Conservation (phyloP, 1,140 invertebrate genomes). For the Lycorma delicatula region DNA sequence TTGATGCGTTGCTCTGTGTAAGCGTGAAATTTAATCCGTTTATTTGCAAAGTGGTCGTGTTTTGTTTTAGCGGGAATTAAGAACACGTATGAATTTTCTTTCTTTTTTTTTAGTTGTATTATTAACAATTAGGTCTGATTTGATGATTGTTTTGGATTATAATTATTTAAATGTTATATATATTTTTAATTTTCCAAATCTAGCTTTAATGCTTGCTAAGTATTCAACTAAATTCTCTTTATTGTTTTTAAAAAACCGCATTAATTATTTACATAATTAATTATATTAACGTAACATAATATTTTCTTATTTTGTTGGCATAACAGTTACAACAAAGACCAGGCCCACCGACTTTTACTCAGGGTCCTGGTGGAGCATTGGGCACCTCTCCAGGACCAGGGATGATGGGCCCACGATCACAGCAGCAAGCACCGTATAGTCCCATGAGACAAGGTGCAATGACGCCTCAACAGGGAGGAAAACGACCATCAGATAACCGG, state of each 20-base stretch:
- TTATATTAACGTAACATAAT: constrained; percentile 26
- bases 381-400: constrained; percentile 41
- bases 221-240: not conserved
- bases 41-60: too few species aligned
- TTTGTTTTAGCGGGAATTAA: too few species aligned
- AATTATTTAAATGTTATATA: too few species aligned
- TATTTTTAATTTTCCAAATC: too few species aligned
- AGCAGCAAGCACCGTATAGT: constrained; percentile 44
- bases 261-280: not conserved
- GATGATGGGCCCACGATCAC: constrained; percentile 46
- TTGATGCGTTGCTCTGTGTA: too few species aligned
- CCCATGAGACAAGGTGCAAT: constrained; percentile 50
- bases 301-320: constrained; percentile 29
- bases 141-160: too few species aligned
- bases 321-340: constrained; percentile 19
- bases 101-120: too few species aligned
- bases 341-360: constrained; percentile 29
- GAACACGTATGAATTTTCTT: too few species aligned
- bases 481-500: constrained; percentile 51
- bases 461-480: constrained; percentile 44
- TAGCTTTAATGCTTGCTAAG: too few species aligned
- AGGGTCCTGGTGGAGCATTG: constrained; percentile 25
- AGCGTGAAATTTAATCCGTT: too few species aligned
- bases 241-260: not conserved
- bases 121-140: too few species aligned